A percentile compares a stretch with the other conserved stretches of the same genome.
Conservation (phyloP, 2,888 invertebrate species). For the Hybos culiciformis region DNA sequence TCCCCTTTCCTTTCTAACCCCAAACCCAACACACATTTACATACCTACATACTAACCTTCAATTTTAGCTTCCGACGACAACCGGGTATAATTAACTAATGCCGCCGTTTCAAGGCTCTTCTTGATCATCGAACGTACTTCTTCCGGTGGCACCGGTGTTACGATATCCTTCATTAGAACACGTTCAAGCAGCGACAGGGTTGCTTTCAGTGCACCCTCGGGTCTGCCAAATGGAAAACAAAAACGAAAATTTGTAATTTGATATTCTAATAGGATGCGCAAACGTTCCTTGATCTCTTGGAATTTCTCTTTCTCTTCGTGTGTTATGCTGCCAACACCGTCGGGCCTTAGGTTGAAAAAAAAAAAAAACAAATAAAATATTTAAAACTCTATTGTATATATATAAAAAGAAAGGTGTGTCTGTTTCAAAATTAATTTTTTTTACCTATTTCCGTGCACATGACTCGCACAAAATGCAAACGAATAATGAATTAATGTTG, state of each 20-base stretch:
- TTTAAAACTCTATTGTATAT: conserved; percentile 1
- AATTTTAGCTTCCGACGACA: conserved; percentile 93
- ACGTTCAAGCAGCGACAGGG: conserved; percentile 86
- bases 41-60: conserved; percentile 64
- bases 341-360: conserved; percentile 63
- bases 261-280: conserved; percentile 83
- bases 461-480: conserved; percentile 99
- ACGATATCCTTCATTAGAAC: conserved; percentile 99
- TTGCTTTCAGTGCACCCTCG: conserved; percentile 94
- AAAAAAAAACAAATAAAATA: conserved; percentile 2
- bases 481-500: conserved; percentile 95
- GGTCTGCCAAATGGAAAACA: conserved; percentile 99
- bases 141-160: conserved; percentile 90
- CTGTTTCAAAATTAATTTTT: not conserved
- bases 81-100: conserved; percentile 87
- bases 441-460: conserved; percentile 94
- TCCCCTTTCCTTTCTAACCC: not conserved
- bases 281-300: conserved; percentile 94
- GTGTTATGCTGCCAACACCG: conserved; percentile 95
- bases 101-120: conserved; percentile 97
- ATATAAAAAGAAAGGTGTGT: not conserved
- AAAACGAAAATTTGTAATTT: conserved; percentile 97
- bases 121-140: conserved; percentile 90
- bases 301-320: conserved; percentile 96
- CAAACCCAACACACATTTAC: too few relatives aligned